A percentile compares a stretch with the other conserved stretches of the same genome.
Evolutionary conservation across 2,888 invertebrate species (phyloP).

Genomic region (Habrosyne pyritoides): DNA sequence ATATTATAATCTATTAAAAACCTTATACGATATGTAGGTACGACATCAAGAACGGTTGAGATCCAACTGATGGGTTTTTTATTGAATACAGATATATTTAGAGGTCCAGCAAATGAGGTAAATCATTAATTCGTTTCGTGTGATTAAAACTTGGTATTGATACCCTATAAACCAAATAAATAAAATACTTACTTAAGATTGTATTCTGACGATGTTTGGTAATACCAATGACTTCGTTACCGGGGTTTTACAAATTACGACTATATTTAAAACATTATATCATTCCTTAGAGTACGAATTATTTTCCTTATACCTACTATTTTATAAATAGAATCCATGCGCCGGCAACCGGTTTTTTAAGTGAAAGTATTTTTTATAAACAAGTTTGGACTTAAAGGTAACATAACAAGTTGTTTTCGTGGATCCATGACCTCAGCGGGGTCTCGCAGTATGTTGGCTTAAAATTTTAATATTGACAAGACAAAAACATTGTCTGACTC

Average conservation of each 20-base stretch:
- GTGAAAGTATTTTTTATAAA: neutral
- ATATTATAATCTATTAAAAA: neutral
- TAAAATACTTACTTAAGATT: neutral
- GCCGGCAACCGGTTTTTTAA: neutral
- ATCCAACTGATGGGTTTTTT: neutral
- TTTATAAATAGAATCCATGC: neutral
- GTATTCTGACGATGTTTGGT: neutral
- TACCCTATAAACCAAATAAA: neutral
- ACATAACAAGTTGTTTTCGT: too few species aligned
- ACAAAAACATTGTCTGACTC: too few species aligned
- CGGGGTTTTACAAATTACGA: neutral
- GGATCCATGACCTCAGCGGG: too few species aligned
- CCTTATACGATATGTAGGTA: neutral
- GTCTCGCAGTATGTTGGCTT: too few species aligned
- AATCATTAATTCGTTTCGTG: slow-evolving; percentile 2
- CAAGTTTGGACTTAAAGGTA: neutral
- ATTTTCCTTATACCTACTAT: neutral
- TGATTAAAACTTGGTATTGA: neutral
- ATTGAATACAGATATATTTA: neutral
- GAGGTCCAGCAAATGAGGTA: neutral
- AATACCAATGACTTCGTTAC: neutral
- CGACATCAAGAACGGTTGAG: neutral
- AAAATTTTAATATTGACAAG: too few species aligned
- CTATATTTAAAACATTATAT: neutral
- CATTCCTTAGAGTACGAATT: neutral